These are phyloP conservation scores for Willisornis vidua DNA, from an alignment of 2,113 vertebrate species.

Conservation along the genomic window DNA sequence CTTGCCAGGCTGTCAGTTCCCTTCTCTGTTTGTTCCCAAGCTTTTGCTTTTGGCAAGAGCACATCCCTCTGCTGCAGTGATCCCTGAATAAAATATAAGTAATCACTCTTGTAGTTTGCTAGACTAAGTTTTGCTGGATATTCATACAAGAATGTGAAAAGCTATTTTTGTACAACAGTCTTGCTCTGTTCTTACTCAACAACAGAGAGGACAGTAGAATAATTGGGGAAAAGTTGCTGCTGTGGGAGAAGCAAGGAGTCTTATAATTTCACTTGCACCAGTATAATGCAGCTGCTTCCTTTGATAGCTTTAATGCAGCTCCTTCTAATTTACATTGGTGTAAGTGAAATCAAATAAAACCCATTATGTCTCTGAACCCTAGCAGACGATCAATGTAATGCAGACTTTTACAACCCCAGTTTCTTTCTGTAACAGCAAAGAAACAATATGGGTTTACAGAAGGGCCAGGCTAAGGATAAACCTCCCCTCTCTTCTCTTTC, in stretches of 20 bases:
- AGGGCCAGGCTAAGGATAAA: slow-evolving; percentile 27
- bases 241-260: neutral
- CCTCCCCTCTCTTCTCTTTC: neutral
- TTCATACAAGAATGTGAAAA: neutral
- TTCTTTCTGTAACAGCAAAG: slow-evolving; percentile 57
- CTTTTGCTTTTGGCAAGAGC: slow-evolving; percentile 43
- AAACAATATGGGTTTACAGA: slow-evolving; percentile 20
- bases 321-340: slow-evolving; percentile 52
- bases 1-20: slow-evolving; percentile 20
- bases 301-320: slow-evolving; percentile 29
- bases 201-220: neutral
- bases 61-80: slow-evolving; percentile 35
- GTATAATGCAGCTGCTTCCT: slow-evolving; percentile 5
- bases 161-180: neutral
- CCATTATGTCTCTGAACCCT: slow-evolving; percentile 44
- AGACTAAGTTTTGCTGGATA: slow-evolving; percentile 38
- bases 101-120: slow-evolving; percentile 28
- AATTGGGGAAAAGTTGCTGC: neutral
- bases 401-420: slow-evolving; percentile 55
- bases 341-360: slow-evolving; percentile 66
- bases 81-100: slow-evolving; percentile 31
- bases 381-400: slow-evolving; percentile 55
- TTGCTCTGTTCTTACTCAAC: neutral
- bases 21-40: neutral
- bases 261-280: neutral